Base-by-base conservation (phyloP, 2,888 invertebrate species). In the Amphipyra tragopoginis region DNA sequence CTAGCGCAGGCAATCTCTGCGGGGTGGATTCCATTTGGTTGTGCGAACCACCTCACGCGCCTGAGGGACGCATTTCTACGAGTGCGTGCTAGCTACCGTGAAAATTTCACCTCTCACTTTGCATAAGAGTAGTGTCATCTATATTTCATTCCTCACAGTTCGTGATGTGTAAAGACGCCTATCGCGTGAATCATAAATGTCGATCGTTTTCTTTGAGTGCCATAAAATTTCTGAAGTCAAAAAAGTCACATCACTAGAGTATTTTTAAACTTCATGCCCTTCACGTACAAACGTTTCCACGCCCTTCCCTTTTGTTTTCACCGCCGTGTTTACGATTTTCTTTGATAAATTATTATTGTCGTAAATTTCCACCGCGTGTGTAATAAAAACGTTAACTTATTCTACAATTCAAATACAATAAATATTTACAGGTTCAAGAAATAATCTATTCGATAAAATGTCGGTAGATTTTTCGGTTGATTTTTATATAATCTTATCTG, bases 171-270 rank as follows among this genome's bases (percentile, higher is more conserved):
- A 85, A 89, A 89, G 86, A 88, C 79, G 86, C 87, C 86, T 89
- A 91, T 89, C 84, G 85, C 88, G 81, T 92, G 92, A 93, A 93
- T 91, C 90, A 91, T 93, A 89, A 88, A 91, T 92, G 89, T 70
- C 81, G 77, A 92, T 90, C 90, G 90, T 88, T 93, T 92, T 86
- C 86, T 84, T 79, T 81, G 80, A 83, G 83, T 79, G 78, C 75
- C 87, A 84, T 89, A 87, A 86, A 89, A 86, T 81, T 84, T 86
- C 80, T 82, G 70, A 76, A 82, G 71, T 83, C 82, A 82, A 83
- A 82, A 84, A 80, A 75, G 75, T 74, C 66, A 75, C 75, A 76
- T 73, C 77, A 73, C 68, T 67, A 65, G 72, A 72, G 78, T 81
- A 78, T 83, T 84, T 84, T 83, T 75, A 81, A 81, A 77, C 65